Conservation (phyloP, 2,888 invertebrate genomes). For the Eupithecia dodoneata region DNA sequence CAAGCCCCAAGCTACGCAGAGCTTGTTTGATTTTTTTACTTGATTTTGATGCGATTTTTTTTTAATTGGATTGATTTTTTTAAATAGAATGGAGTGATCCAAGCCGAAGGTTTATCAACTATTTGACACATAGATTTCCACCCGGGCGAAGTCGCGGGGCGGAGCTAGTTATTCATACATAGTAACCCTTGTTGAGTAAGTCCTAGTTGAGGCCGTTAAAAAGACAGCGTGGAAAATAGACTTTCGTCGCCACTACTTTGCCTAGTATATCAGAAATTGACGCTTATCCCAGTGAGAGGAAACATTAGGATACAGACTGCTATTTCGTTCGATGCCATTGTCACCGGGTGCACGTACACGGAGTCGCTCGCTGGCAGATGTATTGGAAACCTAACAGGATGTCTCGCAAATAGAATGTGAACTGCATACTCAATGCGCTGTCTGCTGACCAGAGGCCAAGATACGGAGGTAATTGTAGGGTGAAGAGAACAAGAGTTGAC, state of each 20-base stretch:
- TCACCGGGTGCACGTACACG: constrained; percentile 63
- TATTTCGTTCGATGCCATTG: constrained; percentile 47
- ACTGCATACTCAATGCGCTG: constrained; percentile 65
- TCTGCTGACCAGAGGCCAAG: constrained; percentile 5
- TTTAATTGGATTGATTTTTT: no score
- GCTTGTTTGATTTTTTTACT: no score
- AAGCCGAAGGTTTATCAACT: no score
- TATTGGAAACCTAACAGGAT: constrained; percentile 83
- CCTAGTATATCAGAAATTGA: background rate
- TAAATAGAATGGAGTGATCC: no score
- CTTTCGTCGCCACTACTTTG: background rate
- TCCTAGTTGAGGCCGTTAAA: background rate
- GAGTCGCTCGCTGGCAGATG: constrained; percentile 72
- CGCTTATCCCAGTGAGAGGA: background rate
- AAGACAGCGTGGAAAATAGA: background rate
- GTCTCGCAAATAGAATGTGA: constrained; percentile 78
- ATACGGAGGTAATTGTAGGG: background rate
- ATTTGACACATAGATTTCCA: no score
- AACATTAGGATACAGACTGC: background rate
- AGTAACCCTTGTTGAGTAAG: no score
- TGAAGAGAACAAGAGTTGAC: background rate
- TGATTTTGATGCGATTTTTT: no score
- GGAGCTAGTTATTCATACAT: no score
- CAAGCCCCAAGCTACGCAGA: no score
- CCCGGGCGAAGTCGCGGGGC: no score